These are phyloP conservation scores for Caenorhabditis becei DNA, from an alignment of 2,888 invertebrate species.

Conservation along the genomic window DNA sequence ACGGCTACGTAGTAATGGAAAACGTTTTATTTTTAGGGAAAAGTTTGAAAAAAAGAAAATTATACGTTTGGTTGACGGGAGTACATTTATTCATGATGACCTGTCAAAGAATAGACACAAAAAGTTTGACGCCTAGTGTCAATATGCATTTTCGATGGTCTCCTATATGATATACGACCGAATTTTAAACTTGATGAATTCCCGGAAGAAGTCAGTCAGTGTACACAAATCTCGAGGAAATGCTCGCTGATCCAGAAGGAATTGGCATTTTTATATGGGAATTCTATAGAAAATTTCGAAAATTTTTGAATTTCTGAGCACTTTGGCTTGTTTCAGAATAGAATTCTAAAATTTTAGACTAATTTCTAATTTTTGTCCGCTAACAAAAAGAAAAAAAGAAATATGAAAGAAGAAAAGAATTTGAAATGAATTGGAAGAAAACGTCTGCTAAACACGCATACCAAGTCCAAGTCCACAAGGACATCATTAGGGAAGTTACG, in stretches of 20 bases:
- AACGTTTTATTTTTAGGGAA: background rate
- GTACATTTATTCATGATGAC: conserved; percentile 56
- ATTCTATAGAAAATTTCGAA: conserved; percentile 29
- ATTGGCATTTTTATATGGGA: conserved; percentile 7
- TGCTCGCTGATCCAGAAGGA: conserved; percentile 50
- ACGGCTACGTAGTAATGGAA: conserved; percentile 13
- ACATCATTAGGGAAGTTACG: conserved; percentile 16
- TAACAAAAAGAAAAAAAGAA: conserved; percentile 1
- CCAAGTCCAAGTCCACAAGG: conserved; percentile 21
- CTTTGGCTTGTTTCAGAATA: background rate
- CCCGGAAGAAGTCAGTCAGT: conserved; percentile 28
- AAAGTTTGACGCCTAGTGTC: conserved; percentile 41
- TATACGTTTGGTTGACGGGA: conserved; percentile 53
- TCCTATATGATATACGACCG: conserved; percentile 17
- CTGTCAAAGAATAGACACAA: conserved; percentile 42
- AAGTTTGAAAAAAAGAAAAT: conserved; percentile 28
- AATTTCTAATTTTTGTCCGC: too few species aligned
- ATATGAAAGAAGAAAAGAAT: conserved; percentile 6
- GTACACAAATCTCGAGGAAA: conserved; percentile 31
- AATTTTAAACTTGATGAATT: background rate
- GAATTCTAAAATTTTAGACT: conserved; percentile 11
- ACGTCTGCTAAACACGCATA: conserved; percentile 7
- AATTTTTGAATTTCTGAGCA: conserved; percentile 9
- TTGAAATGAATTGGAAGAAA: conserved; percentile 9
- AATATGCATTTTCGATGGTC: conserved; percentile 51